Evolutionary conservation across 2,113 vertebrate species (phyloP).

Genomic region (Peucedramus taeniatus): DNA sequence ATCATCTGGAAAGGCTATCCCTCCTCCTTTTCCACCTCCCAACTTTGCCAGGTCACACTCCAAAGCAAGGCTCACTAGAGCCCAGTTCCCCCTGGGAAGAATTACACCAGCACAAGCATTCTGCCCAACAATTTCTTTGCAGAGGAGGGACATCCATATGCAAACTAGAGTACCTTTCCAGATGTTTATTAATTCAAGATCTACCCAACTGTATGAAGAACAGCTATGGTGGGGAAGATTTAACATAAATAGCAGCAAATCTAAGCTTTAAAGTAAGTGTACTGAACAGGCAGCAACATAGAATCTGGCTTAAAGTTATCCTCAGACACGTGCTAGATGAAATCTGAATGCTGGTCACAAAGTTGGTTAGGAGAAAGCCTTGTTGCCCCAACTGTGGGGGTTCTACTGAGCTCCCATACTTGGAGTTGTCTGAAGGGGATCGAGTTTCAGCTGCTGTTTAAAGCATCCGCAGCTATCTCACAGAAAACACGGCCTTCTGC

Average conservation of each 20-base stretch:
- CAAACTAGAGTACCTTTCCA: not conserved
- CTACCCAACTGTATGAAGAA: not conserved
- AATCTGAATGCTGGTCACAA: not conserved
- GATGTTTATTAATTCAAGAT: not conserved
- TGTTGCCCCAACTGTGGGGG: not conserved
- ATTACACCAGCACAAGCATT: rapidly evolving
- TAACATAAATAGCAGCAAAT: not conserved
- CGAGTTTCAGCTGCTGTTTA: not conserved
- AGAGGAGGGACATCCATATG: not conserved
- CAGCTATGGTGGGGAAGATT: not conserved
- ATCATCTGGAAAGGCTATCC: not conserved
- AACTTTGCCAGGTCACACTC: not conserved
- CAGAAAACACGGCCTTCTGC: not conserved
- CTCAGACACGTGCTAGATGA: not conserved
- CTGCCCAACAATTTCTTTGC: not conserved
- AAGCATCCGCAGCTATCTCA: not conserved
- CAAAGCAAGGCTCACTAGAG: not conserved
- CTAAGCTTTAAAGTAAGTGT: not conserved
- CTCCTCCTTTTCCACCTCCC: not conserved
- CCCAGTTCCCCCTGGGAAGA: not conserved
- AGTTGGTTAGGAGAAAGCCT: not conserved
- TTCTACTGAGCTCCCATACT: not conserved
- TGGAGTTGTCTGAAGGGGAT: not conserved
- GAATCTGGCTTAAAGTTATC: not conserved
- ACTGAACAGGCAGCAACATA: not conserved